These are phyloP conservation scores for Pomacea canaliculata DNA, from an alignment of 2,888 invertebrate genomes.

Conservation along the genomic window DNA sequence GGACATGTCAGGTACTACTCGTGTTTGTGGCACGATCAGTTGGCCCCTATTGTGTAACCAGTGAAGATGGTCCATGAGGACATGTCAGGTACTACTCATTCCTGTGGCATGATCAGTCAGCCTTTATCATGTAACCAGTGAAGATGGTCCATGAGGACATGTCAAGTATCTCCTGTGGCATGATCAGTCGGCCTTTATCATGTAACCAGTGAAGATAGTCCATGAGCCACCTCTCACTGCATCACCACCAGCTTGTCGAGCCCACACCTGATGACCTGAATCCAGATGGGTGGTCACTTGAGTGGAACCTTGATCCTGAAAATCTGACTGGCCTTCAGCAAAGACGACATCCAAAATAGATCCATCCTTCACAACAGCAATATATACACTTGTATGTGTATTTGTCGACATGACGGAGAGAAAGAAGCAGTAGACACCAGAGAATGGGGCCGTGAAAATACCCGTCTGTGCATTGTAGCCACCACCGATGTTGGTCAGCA, in stretches of 20 bases:
- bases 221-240: constrained; percentile 10
- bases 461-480: constrained; percentile 11
- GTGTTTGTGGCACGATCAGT: not conserved
- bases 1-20: too few relatives aligned
- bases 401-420: constrained; percentile 6
- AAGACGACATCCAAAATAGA: not conserved
- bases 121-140: constrained; percentile 13
- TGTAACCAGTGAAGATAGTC: constrained; percentile 15
- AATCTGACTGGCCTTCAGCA: not conserved
- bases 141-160: constrained; percentile 11
- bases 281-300: not conserved
- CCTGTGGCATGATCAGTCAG: not conserved
- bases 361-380: not conserved
- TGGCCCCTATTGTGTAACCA: constrained; percentile 2
- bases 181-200: constrained; percentile 6
- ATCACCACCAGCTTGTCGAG: not conserved
- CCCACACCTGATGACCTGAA: constrained; percentile 7
- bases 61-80: constrained; percentile 13
- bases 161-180: not conserved
- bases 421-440: constrained; percentile 19
- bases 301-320: not conserved
- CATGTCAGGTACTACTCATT: not conserved
- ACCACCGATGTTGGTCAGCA: constrained; percentile 6
- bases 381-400: not conserved
- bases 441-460: constrained; percentile 17